These are phyloP conservation scores for Neolamprologus modestus DNA, from an alignment of 2,113 vertebrate genomes.

Conservation along the genomic window DNA sequence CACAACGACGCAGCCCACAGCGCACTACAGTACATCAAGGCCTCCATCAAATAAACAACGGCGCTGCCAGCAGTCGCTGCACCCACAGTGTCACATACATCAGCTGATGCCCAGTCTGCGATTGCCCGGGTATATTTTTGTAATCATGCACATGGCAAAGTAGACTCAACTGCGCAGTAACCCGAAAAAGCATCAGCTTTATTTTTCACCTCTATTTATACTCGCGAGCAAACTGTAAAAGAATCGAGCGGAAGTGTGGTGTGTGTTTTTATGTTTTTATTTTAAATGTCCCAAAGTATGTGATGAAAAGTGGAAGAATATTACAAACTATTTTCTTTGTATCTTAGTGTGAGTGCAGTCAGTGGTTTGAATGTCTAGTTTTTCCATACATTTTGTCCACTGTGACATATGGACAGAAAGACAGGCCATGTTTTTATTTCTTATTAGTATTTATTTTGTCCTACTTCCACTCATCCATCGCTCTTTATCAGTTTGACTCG, in stretches of 20 bases:
- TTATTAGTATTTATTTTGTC: not conserved
- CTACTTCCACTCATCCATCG: not conserved
- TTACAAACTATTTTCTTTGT: not conserved
- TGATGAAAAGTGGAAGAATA: not conserved
- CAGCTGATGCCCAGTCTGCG: not conserved
- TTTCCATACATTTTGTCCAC: not conserved
- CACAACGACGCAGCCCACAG: constrained; percentile 80
- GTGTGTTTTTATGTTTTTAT: not conserved
- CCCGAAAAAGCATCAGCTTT: not conserved
- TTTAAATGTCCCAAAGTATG: not conserved
- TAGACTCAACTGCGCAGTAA: not conserved
- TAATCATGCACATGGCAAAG: not conserved
- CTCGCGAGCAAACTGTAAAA: not conserved
- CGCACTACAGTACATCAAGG: constrained; percentile 79
- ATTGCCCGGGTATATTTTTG: constrained; percentile 18
- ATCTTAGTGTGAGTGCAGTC: not conserved
- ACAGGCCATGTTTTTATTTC: not conserved
- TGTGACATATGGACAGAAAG: not conserved
- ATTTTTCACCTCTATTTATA: not conserved
- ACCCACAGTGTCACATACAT: not conserved
- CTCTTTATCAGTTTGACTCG: not conserved
- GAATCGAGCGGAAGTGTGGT: not conserved
- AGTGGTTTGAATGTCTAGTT: not conserved
- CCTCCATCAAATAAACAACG: constrained; percentile 50
- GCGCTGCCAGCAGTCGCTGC: not conserved